Evolutionary conservation across 2,113 vertebrate species (phyloP), one percentile per base, ranked within the genome.

Genomic region (Caloenas nicobarica): DNA sequence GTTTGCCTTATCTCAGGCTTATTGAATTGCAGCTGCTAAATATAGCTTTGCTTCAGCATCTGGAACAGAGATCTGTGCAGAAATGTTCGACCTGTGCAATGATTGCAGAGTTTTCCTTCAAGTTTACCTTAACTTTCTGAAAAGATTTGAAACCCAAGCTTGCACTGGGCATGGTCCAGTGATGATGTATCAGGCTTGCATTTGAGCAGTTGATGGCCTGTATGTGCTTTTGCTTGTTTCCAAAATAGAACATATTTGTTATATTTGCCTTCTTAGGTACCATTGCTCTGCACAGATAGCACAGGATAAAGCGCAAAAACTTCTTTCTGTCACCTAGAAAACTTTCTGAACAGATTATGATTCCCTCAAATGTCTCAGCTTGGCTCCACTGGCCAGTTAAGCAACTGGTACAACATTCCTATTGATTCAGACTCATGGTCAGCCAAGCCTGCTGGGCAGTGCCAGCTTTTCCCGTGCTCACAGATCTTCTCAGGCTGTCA

Each of bases 201-300:
- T 51, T 58, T 60, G 53, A 54, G 8, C 38, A 36, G 16, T 10
- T 7, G 16, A 40, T 2, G 28, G 24, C 5, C 22, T 57, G 28
- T 38, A 21, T 79, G 50, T 0, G 0, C 22, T 7, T 16, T 16
- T 60, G 15, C 0, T 0, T 16, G 5, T 61, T 89, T 89, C 40
- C 38, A 68, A 53, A 89, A 65, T 29, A 42, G 0, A 0, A 10
- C 7, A 1, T n/a, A 33, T 68, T 83, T 64, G 21, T 15, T 94
- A 5, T n/a, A 26, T 21, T 48, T 76, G 7, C 26, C 66, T 89
- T 33, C 23, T 92, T 65, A 53, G 13, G 11, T 36, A 60, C 8
- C n/a, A 9, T 66, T 86, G 9, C 24, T 70, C 34, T 56, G 51
- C 31, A 38, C 23, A 82, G 36, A 33, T 11, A 66, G 7, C 25